These are phyloP conservation scores for Chiloscyllium plagiosum DNA, from an alignment of 2,113 vertebrate species.

Conservation along the genomic window DNA sequence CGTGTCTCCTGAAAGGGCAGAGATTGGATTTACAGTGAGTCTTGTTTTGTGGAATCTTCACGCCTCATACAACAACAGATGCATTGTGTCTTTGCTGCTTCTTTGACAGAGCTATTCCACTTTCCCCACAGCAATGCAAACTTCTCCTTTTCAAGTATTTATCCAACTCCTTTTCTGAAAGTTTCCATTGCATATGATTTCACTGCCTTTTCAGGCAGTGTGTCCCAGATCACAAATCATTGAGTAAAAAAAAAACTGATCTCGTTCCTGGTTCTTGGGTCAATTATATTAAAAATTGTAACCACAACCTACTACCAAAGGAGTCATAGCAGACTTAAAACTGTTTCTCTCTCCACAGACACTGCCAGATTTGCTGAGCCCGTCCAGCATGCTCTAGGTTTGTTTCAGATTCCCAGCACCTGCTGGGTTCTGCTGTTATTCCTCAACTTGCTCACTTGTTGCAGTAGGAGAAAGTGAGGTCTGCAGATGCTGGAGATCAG, in stretches of 20 bases:
- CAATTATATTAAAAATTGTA: neutral
- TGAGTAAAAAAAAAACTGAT: neutral
- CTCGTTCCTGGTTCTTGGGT: neutral
- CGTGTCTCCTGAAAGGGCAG: slow-evolving; percentile 69
- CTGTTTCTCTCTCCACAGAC: neutral
- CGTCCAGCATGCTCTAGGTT: too few species aligned
- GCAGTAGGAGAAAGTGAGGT: too few species aligned
- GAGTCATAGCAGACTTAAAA: too few species aligned
- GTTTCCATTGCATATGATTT: neutral
- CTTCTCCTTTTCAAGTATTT: neutral
- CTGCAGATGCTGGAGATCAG: too few species aligned
- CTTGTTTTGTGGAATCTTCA: neutral
- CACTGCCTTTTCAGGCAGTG: neutral
- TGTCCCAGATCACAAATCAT: neutral
- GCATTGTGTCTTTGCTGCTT: too few species aligned
- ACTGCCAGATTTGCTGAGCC: too few species aligned
- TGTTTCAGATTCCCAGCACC: too few species aligned
- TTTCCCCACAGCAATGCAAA: neutral
- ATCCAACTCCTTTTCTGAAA: neutral
- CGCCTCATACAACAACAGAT: neutral
- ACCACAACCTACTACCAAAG: neutral
- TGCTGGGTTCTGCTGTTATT: too few species aligned
- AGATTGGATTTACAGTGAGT: neutral
- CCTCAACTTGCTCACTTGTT: too few species aligned
- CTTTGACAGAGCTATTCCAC: neutral